phyloP scores from a whole-genome alignment of 53 echinoderm and acorn worm genomes.

The Paracentrotus lividus region DNA sequence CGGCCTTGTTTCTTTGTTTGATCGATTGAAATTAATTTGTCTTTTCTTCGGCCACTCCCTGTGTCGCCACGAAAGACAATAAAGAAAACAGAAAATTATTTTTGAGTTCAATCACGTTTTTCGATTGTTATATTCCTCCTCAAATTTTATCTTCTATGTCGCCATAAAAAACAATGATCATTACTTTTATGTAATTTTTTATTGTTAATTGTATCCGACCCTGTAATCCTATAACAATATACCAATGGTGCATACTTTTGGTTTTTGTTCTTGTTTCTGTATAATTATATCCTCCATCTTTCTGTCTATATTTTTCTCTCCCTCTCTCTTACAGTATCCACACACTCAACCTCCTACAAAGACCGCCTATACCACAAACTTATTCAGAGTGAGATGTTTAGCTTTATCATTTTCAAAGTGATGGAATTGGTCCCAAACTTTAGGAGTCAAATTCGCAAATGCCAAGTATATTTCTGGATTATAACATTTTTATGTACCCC shows the following conservation, averaged over 20 bases:
- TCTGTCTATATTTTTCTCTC: too few species aligned
- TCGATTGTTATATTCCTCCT: neutral
- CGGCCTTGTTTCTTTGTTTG: slow-evolving; percentile 32
- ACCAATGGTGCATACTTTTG: too few species aligned
- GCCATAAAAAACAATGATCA: too few species aligned
- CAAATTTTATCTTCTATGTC: too few species aligned
- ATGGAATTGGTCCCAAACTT: neutral
- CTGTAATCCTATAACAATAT: too few species aligned
- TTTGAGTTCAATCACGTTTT: neutral
- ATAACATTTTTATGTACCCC: too few species aligned
- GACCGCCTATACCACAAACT: neutral
- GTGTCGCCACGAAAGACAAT: neutral
- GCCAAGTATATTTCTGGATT: neutral
- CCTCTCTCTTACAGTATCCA: too few species aligned
- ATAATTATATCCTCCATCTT: too few species aligned
- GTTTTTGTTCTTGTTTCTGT: too few species aligned
- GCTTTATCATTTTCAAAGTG: neutral
- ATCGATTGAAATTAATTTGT: slow-evolving; percentile 33
- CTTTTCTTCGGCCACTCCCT: neutral
- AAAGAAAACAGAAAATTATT: neutral
- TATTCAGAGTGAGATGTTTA: neutral
- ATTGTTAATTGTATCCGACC: too few species aligned
- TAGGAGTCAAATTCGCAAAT: neutral
- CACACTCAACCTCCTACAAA: neutral
- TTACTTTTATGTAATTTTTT: too few species aligned